These are phyloP conservation scores for Idaea straminata DNA, from an alignment of 2,888 invertebrate species.

Conservation along the genomic window DNA sequence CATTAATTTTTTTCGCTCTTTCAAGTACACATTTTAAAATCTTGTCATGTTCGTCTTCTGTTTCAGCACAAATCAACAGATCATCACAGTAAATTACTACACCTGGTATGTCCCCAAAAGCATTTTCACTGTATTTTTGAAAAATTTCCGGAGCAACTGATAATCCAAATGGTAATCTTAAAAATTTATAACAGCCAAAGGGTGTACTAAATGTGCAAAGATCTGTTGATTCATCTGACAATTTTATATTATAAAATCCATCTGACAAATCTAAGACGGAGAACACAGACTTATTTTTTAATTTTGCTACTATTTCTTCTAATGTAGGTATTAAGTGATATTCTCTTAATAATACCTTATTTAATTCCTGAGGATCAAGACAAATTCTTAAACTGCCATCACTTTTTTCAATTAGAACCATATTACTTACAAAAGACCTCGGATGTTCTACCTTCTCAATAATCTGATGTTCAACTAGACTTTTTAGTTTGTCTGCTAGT, in stretches of 20 bases:
- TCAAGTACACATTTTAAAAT: slow-evolving; percentile 20
- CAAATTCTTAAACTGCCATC: slow-evolving; percentile 5
- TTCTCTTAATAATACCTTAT: slow-evolving; percentile 9
- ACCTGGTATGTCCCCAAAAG: slow-evolving; percentile 22
- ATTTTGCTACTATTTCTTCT: slow-evolving; percentile 8
- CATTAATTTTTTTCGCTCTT: slow-evolving; percentile 16
- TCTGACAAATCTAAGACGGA: slow-evolving; percentile 25
- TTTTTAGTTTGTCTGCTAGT: slow-evolving; percentile 9
- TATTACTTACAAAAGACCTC: slow-evolving; percentile 7
- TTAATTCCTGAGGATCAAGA: slow-evolving; percentile 3
- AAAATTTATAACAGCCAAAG: slow-evolving; percentile 14
- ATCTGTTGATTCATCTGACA: slow-evolving; percentile 20
- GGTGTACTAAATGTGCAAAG: slow-evolving; percentile 31
- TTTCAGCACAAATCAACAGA: slow-evolving; percentile 23
- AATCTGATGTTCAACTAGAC: slow-evolving; percentile 3
- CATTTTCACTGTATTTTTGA: slow-evolving; percentile 22
- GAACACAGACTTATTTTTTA: slow-evolving; percentile 22
- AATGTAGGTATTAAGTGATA: slow-evolving; percentile 16
- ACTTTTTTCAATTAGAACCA: slow-evolving; percentile 8
- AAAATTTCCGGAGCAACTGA: slow-evolving; percentile 29
- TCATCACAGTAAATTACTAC: slow-evolving; percentile 25
- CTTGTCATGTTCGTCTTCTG: slow-evolving; percentile 20
- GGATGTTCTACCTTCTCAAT: slow-evolving; percentile 6
- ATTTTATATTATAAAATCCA: slow-evolving; percentile 27
- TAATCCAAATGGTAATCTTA: slow-evolving; percentile 25